Percentiles rank a stretch among this genome's conserved stretches.
These are phyloP conservation scores for Misgurnus mizolepis DNA, from an alignment of 2,113 vertebrate species.

Conservation along the genomic window DNA sequence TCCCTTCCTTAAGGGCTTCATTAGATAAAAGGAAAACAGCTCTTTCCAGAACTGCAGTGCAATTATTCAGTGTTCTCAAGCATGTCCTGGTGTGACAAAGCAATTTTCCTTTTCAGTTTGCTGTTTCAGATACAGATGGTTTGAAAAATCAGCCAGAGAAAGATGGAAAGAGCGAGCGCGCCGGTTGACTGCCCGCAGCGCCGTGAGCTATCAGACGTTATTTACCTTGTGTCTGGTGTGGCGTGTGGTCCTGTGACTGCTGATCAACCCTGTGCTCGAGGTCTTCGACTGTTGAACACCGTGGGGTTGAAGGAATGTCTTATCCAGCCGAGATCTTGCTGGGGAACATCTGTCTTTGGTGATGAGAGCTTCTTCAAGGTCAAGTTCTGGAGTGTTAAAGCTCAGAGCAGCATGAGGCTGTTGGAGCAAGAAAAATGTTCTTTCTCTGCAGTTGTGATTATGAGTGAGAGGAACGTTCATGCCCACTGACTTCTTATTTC, in stretches of 20 bases:
- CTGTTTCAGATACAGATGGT: constrained; percentile 74
- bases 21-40: constrained; percentile 75
- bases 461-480: constrained; percentile 64
- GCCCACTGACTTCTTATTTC: constrained; percentile 69
- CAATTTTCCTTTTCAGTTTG: constrained; percentile 73
- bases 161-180: constrained; percentile 31
- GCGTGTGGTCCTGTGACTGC: constrained; percentile 36
- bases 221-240: constrained; percentile 64
- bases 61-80: constrained; percentile 78
- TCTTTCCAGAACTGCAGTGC: constrained; percentile 72
- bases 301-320: neutral
- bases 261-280: constrained; percentile 22
- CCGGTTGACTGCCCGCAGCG: constrained; percentile 61
- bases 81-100: constrained; percentile 79
- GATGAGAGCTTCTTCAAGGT: constrained; percentile 14
- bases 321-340: neutral
- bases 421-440: constrained; percentile 57
- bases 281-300: neutral
- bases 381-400: neutral
- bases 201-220: constrained; percentile 67
- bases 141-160: constrained; percentile 66
- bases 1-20: constrained; percentile 65
- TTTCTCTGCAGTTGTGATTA: constrained; percentile 58
- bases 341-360: neutral
- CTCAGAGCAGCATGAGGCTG: constrained; percentile 28